phyloP scores from a whole-genome alignment of 2,888 invertebrate genomes.

The Drosophila ustulata region DNA sequence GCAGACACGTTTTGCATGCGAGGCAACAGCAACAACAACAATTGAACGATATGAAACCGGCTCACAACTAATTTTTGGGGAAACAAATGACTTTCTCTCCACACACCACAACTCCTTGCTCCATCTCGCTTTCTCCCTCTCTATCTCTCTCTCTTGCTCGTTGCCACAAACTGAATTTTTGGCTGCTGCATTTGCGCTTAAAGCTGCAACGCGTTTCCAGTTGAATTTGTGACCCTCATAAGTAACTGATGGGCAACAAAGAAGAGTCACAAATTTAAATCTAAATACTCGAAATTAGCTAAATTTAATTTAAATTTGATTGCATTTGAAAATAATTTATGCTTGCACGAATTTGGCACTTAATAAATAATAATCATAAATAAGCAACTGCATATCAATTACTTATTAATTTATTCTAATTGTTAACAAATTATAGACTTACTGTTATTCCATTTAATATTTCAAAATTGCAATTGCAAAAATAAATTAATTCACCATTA shows the following conservation, averaged over 20 bases:
- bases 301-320: too few relatives aligned
- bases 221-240: not conserved
- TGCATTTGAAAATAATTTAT: too few relatives aligned
- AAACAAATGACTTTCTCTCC: conserved; percentile 69
- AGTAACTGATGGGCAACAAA: not conserved
- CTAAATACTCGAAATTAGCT: not conserved
- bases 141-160: not conserved
- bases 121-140: not conserved
- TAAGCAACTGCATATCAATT: too few relatives aligned
- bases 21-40: conserved; percentile 43
- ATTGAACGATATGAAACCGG: conserved; percentile 65
- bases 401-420: too few relatives aligned
- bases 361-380: too few relatives aligned
- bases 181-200: conserved; percentile 11
- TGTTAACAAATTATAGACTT: too few relatives aligned
- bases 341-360: too few relatives aligned
- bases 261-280: not conserved
- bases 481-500: too few relatives aligned
- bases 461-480: too few relatives aligned
- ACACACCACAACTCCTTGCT: not conserved
- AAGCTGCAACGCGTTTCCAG: conserved; percentile 22
- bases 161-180: not conserved
- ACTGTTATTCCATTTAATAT: too few relatives aligned
- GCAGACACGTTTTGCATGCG: conserved; percentile 59
- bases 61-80: conserved; percentile 73